Conservation (phyloP, 1,140 invertebrate genomes). For the Drosophila biarmipes region DNA sequence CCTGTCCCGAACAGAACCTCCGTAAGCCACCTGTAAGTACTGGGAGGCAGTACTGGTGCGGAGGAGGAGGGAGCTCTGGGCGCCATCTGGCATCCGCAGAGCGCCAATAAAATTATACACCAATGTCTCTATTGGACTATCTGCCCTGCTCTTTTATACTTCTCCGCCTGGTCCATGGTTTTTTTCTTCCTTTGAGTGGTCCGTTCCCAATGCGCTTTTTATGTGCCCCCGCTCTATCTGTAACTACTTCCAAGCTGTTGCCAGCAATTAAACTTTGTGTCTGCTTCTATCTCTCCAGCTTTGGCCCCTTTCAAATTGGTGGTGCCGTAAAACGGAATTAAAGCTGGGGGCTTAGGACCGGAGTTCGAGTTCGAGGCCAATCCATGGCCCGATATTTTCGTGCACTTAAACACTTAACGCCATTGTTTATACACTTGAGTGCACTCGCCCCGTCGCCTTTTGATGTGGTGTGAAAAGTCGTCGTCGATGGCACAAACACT, state of each 20-base stretch:
- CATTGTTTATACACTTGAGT: slow-evolving; percentile 83
- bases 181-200: slow-evolving; percentile 4
- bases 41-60: slow-evolving; percentile 45
- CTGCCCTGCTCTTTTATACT: slow-evolving; percentile 15
- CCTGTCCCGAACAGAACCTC: background rate
- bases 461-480: slow-evolving; percentile 81
- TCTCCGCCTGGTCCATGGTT: slow-evolving; percentile 12
- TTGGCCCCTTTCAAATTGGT: slow-evolving; percentile 46
- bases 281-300: slow-evolving; percentile 25
- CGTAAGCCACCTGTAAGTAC: slow-evolving; percentile 48
- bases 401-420: slow-evolving; percentile 83
- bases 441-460: slow-evolving; percentile 73
- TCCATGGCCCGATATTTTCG: slow-evolving; percentile 75
- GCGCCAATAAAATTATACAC: slow-evolving; percentile 76
- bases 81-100: slow-evolving; percentile 70
- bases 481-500: slow-evolving; percentile 52
- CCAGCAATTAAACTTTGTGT: slow-evolving; percentile 72
- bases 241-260: slow-evolving; percentile 71
- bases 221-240: slow-evolving; percentile 35
- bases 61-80: slow-evolving; percentile 8
- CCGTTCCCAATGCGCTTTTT: slow-evolving; percentile 53
- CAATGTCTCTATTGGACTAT: slow-evolving; percentile 69
- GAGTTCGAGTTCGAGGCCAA: slow-evolving; percentile 64
- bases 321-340: slow-evolving; percentile 75
- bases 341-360: slow-evolving; percentile 42